Conservation (phyloP, 2,113 vertebrate species). For the Glaucomys volans region DNA sequence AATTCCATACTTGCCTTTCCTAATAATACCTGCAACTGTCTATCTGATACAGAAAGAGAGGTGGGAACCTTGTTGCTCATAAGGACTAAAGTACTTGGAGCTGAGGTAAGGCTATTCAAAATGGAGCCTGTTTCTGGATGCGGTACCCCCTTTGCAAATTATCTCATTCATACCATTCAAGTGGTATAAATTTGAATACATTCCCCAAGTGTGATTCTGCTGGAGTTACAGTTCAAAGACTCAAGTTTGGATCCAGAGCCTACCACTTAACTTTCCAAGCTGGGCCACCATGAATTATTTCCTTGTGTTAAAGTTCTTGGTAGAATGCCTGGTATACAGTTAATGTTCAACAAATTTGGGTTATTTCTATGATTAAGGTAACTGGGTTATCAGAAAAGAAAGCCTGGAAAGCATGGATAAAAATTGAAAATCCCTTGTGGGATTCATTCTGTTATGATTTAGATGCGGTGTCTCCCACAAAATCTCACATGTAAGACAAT, state of each 20-base stretch:
- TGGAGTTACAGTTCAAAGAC: neutral
- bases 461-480: no score
- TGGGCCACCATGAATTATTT: neutral
- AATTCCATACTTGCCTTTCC: constrained; percentile 23
- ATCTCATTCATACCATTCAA: neutral
- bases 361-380: constrained; percentile 11
- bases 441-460: no score
- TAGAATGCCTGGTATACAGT: neutral
- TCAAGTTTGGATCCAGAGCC: neutral
- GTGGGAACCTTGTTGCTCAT: neutral
- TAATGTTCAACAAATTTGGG: neutral
- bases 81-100: constrained; percentile 41
- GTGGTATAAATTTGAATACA: neutral
- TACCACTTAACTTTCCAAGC: neutral
- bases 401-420: neutral
- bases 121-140: neutral
- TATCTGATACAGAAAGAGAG: neutral
- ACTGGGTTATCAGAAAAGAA: neutral
- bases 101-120: neutral
- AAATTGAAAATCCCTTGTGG: neutral
- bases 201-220: neutral
- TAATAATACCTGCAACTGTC: neutral
- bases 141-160: neutral
- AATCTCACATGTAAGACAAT: no score
- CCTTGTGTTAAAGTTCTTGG: neutral